Evolutionary conservation across 2,888 invertebrate species (phyloP).

Genomic region (Hanleya hanleyi): DNA sequence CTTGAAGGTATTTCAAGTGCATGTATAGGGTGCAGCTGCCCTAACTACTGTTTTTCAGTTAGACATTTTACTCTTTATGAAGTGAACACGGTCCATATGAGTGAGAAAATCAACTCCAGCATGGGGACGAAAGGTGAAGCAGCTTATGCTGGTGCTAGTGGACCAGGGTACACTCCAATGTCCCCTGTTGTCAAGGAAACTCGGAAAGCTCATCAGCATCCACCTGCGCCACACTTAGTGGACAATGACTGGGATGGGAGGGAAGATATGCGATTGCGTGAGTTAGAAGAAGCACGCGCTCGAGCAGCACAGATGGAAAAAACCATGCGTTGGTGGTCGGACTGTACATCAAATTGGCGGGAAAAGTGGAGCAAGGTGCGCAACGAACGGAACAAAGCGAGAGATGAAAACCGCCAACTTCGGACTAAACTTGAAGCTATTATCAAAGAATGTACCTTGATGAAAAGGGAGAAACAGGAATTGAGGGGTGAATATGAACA

Average conservation of each 20-base stretch:
- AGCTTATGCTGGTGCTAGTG: slow-evolving; percentile 58
- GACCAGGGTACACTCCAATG: slow-evolving; percentile 39
- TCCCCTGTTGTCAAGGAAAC: slow-evolving; percentile 47
- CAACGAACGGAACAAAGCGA: slow-evolving; percentile 89
- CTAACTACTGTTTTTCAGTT: no score
- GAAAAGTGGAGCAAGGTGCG: slow-evolving; percentile 97
- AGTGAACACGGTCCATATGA: slow-evolving; percentile 35
- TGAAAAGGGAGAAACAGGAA: slow-evolving; percentile 87
- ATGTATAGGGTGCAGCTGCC: no score
- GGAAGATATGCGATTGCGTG: slow-evolving; percentile 82
- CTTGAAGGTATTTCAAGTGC: no score
- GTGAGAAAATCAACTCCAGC: slow-evolving; percentile 40
- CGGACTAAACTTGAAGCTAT: slow-evolving; percentile 84
- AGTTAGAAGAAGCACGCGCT: slow-evolving; percentile 94
- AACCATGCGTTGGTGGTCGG: slow-evolving; percentile 99
- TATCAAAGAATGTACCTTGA: slow-evolving; percentile 76
- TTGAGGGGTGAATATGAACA: slow-evolving; percentile 81
- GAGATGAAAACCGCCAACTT: slow-evolving; percentile 90
- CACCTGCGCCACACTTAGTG: slow-evolving; percentile 42
- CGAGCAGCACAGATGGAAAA: slow-evolving; percentile 99
- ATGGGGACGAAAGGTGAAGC: slow-evolving; percentile 56
- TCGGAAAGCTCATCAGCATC: slow-evolving; percentile 41
- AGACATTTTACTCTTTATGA: no score
- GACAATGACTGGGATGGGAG: slow-evolving; percentile 69
- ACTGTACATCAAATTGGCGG: slow-evolving; percentile 97